Percentiles rank a stretch among this genome's conserved stretches.
phyloP scores from a whole-genome alignment of 2,797 vertebrate genomes.

The Phalanger gymnotis region DNA sequence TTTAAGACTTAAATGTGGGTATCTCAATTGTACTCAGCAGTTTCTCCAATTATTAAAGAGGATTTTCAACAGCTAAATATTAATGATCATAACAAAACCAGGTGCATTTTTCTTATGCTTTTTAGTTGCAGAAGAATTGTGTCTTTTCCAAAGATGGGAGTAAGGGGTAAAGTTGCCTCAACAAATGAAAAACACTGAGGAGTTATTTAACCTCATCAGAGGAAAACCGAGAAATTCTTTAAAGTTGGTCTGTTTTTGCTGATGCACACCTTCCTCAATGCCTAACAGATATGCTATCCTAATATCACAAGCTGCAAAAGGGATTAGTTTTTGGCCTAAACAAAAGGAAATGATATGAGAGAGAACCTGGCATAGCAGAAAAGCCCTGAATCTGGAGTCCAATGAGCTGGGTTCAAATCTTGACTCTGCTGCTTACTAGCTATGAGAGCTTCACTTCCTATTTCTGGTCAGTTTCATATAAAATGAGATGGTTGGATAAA shows the following conservation, averaged over 20 bases:
- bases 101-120: constrained; percentile 30
- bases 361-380: not conserved
- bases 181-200: constrained; percentile 6
- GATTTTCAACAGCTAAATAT: constrained; percentile 73
- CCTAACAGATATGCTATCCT: not conserved
- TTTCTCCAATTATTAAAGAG: constrained; percentile 76
- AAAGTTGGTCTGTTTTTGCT: not conserved
- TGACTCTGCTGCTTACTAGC: not conserved
- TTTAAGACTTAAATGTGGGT: constrained; percentile 70
- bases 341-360: not conserved
- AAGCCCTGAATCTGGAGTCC: not conserved
- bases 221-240: constrained; percentile 9
- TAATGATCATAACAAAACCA: constrained; percentile 59
- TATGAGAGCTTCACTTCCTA: not conserved
- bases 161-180: not conserved
- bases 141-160: constrained; percentile 20
- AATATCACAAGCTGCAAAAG: not conserved
- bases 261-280: not conserved
- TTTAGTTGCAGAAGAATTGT: constrained; percentile 16
- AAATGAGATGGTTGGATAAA: not conserved
- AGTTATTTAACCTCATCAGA: constrained; percentile 21
- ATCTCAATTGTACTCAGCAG: constrained; percentile 68
- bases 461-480: not conserved
- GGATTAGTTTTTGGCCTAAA: not conserved
- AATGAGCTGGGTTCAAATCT: not conserved